These are phyloP conservation scores for Mylabris phalerata DNA, from an alignment of 1,140 invertebrate species.

Conservation along the genomic window DNA sequence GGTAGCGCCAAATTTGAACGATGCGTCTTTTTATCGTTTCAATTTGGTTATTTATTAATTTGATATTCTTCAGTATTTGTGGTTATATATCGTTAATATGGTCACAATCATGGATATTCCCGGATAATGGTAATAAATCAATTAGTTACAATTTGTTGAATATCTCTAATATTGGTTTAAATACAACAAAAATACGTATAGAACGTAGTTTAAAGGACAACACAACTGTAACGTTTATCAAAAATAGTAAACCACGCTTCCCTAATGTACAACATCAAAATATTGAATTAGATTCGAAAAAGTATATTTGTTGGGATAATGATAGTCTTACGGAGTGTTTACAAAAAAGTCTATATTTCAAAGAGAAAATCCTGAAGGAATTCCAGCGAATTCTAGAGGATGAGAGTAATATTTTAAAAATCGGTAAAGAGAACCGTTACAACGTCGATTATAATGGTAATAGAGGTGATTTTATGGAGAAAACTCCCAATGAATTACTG, in stretches of 20 bases:
- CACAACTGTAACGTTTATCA: slow-evolving; percentile 36
- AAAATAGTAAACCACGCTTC: slow-evolving; percentile 49
- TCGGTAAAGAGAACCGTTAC: slow-evolving; percentile 51
- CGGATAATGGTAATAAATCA: slow-evolving; percentile 44
- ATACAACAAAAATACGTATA: slow-evolving; percentile 28
- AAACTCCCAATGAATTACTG: slow-evolving; percentile 44
- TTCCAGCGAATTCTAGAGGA: slow-evolving; percentile 53
- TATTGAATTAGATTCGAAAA: slow-evolving; percentile 47
- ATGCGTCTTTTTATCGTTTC: slow-evolving; percentile 59
- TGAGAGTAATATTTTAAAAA: slow-evolving; percentile 53
- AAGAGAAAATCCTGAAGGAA: slow-evolving; percentile 50
- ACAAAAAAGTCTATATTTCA: slow-evolving; percentile 47
- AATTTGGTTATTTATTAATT: slow-evolving; percentile 63
- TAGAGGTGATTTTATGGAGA: slow-evolving; percentile 39
- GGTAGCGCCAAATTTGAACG: slow-evolving; percentile 6
- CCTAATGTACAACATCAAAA: slow-evolving; percentile 48
- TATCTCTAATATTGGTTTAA: slow-evolving; percentile 12
- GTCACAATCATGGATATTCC: slow-evolving; percentile 61
- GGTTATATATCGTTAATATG: slow-evolving; percentile 64
- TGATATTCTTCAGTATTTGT: slow-evolving; percentile 62
- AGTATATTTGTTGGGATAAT: slow-evolving; percentile 45
- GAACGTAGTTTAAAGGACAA: slow-evolving; percentile 38
- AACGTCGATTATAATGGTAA: slow-evolving; percentile 50
- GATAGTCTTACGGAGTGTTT: slow-evolving; percentile 43
- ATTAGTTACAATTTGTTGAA: slow-evolving; percentile 33